phyloP scores from a whole-genome alignment of 2,113 vertebrate genomes.

The Catharus fuscescens region DNA sequence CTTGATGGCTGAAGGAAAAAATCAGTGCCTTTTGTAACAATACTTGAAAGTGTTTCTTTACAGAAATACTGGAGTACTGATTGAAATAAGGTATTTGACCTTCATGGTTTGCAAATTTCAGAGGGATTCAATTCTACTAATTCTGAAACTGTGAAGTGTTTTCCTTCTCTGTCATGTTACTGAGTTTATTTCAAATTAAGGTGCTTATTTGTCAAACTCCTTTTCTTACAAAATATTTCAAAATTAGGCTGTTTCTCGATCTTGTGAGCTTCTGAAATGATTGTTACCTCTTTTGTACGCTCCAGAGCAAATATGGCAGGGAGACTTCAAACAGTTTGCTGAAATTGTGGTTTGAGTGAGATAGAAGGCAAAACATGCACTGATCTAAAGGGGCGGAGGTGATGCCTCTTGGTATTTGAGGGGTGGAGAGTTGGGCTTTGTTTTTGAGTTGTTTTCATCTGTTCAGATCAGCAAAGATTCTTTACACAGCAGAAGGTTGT shows the following conservation, averaged over 20 bases:
- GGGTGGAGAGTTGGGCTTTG: background rate
- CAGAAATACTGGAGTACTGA: background rate
- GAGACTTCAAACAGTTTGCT: background rate
- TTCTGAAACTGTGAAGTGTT: constrained; percentile 19
- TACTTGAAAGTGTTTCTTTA: constrained; percentile 7
- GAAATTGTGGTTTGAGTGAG: background rate
- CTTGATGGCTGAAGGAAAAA: background rate
- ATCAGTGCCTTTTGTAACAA: constrained; percentile 48
- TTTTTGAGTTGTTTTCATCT: background rate
- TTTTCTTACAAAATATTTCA: background rate
- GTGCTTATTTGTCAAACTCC: background rate
- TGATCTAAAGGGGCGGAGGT: background rate
- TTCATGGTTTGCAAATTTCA: background rate
- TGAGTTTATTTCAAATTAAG: background rate
- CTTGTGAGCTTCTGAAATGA: background rate
- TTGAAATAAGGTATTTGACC: background rate
- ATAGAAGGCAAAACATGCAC: background rate
- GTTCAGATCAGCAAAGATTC: background rate
- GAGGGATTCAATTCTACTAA: background rate
- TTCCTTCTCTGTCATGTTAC: background rate
- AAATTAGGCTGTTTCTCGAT: rapidly evolving
- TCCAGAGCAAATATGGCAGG: background rate
- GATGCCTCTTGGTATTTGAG: background rate
- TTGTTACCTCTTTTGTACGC: background rate
- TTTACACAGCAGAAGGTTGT: background rate